These are phyloP conservation scores for Carpatolechia fugitivella DNA, from an alignment of 2,888 invertebrate species.

Conservation along the genomic window DNA sequence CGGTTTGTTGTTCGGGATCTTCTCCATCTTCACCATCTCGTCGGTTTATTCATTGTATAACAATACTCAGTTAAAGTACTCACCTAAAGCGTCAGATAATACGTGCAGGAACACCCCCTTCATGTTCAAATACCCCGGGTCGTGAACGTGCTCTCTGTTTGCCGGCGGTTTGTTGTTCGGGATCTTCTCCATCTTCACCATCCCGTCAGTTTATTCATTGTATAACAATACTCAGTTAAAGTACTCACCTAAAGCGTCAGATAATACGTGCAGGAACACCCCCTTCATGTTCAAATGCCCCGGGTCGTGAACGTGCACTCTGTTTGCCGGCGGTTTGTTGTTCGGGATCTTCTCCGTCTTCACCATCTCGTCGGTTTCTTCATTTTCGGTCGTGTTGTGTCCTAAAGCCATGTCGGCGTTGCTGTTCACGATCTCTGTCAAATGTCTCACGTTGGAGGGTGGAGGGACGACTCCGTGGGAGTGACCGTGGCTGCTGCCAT, in stretches of 20 bases:
- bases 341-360: conserved; percentile 48
- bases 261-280: conserved; percentile 98
- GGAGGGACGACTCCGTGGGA: conserved; percentile 81
- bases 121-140: conserved; percentile 97
- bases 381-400: conserved; percentile 63
- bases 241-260: conserved; percentile 93
- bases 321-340: conserved; percentile 61
- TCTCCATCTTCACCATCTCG: conserved; percentile 63
- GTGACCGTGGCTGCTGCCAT: conserved; percentile 84
- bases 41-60: conserved; percentile 69
- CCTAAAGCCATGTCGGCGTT: conserved; percentile 72
- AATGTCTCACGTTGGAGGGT: conserved; percentile 67
- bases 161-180: conserved; percentile 64
- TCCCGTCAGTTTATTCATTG: conserved; percentile 69
- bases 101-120: conserved; percentile 99
- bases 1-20: conserved; percentile 53
- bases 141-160: conserved; percentile 40
- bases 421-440: conserved; percentile 71
- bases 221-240: too few species aligned
- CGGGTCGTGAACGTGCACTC: conserved; percentile 65
- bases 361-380: conserved; percentile 73
- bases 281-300: conserved; percentile 99
- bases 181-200: conserved; percentile 55
- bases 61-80: too few species aligned
- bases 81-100: conserved; percentile 96